phyloP scores from a whole-genome alignment of 53 echinoderm and acorn worm genomes.

The Crossaster papposus region DNA sequence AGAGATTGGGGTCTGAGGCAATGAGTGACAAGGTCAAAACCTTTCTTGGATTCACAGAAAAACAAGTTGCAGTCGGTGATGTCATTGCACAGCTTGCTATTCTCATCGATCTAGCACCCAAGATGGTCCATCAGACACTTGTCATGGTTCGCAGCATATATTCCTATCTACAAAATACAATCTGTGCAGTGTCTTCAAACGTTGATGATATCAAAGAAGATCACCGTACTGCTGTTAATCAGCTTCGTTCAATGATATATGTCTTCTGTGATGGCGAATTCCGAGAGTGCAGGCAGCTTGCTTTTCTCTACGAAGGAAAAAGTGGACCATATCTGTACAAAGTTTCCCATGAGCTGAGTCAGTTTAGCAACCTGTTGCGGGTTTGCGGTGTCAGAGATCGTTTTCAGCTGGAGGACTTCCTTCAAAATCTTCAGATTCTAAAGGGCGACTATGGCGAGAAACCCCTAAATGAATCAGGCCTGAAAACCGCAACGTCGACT shows the following conservation, averaged over 20 bases:
- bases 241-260: slow-evolving; percentile 25
- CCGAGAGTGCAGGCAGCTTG: slow-evolving; percentile 37
- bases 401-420: slow-evolving; percentile 29
- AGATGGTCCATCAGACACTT: background rate
- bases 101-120: background rate
- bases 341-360: slow-evolving; percentile 17
- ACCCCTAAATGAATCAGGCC: background rate
- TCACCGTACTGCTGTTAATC: background rate
- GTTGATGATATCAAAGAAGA: background rate
- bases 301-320: slow-evolving; percentile 36
- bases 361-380: background rate
- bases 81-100: slow-evolving; percentile 38
- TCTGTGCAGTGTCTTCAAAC: background rate
- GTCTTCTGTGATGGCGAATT: slow-evolving; percentile 38
- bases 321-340: slow-evolving; percentile 25
- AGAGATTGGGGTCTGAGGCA: slow-evolving; percentile 15
- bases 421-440: background rate
- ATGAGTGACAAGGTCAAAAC: background rate
- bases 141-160: slow-evolving; percentile 3
- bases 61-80: slow-evolving; percentile 3
- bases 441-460: background rate
- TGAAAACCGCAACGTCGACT: slow-evolving; percentile 32
- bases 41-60: slow-evolving; percentile 33
- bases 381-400: slow-evolving; percentile 44
- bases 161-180: background rate